Evolutionary conservation across 2,113 vertebrate species (phyloP).

Genomic region (Percina caprodes): DNA sequence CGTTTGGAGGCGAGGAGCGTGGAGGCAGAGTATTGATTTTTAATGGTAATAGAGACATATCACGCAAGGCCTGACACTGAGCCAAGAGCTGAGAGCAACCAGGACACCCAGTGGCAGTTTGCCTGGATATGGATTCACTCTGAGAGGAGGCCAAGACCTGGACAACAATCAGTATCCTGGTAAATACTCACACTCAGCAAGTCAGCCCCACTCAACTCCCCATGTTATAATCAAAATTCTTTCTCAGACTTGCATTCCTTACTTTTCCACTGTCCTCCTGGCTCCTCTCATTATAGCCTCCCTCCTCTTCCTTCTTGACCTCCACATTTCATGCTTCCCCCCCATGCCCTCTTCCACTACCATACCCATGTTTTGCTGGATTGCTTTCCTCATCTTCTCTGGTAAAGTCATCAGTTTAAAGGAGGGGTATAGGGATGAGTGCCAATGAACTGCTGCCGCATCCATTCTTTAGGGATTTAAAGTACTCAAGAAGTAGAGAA

Average conservation of each 20-base stretch:
- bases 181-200: constrained; percentile 78
- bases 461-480: constrained; percentile 64
- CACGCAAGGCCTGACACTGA: constrained; percentile 81
- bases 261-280: constrained; percentile 49
- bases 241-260: constrained; percentile 51
- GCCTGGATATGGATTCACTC: constrained; percentile 94
- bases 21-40: constrained; percentile 94
- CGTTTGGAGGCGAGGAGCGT: constrained; percentile 93
- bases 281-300: constrained; percentile 56
- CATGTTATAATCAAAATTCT: constrained; percentile 54
- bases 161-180: constrained; percentile 98
- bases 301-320: constrained; percentile 58
- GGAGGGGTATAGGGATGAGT: constrained; percentile 59
- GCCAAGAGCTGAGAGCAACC: constrained; percentile 89
- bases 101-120: constrained; percentile 84
- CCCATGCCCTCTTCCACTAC: constrained; percentile 43
- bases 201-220: constrained; percentile 23
- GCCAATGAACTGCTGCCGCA: constrained; percentile 58
- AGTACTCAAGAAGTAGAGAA: constrained; percentile 43
- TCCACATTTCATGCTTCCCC: constrained; percentile 53
- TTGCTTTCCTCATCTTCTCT: constrained; percentile 73
- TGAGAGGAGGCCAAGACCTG: constrained; percentile 95
- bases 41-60: constrained; percentile 88
- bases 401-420: constrained; percentile 83
- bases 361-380: constrained; percentile 52